phyloP scores from a whole-genome alignment of 2,888 invertebrate genomes.

The Plagiodera versicolora region DNA sequence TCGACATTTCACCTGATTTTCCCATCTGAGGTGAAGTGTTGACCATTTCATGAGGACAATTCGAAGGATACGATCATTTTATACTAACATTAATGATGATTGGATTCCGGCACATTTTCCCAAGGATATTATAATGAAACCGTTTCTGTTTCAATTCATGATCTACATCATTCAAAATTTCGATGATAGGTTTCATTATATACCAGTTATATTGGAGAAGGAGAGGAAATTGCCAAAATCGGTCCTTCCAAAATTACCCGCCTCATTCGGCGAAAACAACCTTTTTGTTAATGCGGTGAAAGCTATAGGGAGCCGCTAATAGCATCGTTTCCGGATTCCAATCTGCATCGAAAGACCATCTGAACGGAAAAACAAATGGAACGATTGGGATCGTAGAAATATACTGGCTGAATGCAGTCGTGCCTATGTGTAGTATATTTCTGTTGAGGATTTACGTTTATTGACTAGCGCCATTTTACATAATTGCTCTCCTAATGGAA shows the following conservation, averaged over 20 bases:
- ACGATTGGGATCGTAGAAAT: slow-evolving; percentile 6
- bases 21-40: too few species aligned
- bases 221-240: not conserved
- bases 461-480: slow-evolving; percentile 45
- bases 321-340: slow-evolving; percentile 2
- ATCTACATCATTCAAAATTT: too few species aligned
- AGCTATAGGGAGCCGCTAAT: not conserved
- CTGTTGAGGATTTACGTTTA: slow-evolving; percentile 41
- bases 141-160: too few species aligned
- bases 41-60: too few species aligned
- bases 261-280: not conserved
- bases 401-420: slow-evolving; percentile 8
- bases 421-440: slow-evolving; percentile 9
- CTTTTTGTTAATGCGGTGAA: not conserved
- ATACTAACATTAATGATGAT: too few species aligned
- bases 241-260: not conserved
- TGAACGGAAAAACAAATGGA: slow-evolving; percentile 13
- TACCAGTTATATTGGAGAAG: too few species aligned
- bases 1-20: too few species aligned
- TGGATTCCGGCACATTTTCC: too few species aligned
- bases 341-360: slow-evolving; percentile 12
- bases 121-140: too few species aligned
- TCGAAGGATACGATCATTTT: too few species aligned
- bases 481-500: slow-evolving; percentile 46
- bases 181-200: too few species aligned